Evolutionary conservation across 2,113 vertebrate genomes (phyloP).

Genomic region (Dasypus novemcinctus): DNA sequence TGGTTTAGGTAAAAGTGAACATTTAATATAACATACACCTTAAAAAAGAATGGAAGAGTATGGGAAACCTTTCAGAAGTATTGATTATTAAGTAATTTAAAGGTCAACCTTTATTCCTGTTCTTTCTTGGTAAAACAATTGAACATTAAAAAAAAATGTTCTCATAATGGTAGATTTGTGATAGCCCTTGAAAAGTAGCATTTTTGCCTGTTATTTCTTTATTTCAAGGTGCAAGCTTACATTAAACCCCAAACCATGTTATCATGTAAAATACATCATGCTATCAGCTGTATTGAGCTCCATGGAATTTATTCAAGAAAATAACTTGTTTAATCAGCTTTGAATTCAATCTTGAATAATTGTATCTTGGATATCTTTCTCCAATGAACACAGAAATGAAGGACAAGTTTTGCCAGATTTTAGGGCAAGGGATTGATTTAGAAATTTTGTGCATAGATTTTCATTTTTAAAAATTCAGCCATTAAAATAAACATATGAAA

Average conservation of each 20-base stretch:
- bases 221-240: neutral
- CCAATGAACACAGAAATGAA: conserved; percentile 12
- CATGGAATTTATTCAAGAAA: conserved; percentile 55
- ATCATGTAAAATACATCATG: conserved; percentile 23
- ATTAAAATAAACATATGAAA: neutral
- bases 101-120: conserved; percentile 40
- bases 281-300: conserved; percentile 47
- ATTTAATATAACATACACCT: conserved; percentile 45
- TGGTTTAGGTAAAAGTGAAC: conserved; percentile 42
- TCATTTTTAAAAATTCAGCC: neutral
- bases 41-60: conserved; percentile 22
- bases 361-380: conserved; percentile 8
- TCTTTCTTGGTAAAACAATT: conserved; percentile 53
- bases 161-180: conserved; percentile 21
- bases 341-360: conserved; percentile 49
- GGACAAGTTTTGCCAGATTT: neutral
- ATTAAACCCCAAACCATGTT: conserved; percentile 30
- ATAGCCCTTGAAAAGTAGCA: neutral
- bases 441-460: conserved; percentile 40
- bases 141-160: neutral
- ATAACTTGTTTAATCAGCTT: conserved; percentile 57
- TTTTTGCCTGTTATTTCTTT: conserved; percentile 33
- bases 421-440: neutral
- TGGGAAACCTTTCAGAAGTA: conserved; percentile 34
- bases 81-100: conserved; percentile 42